Evolutionary conservation across 2,113 vertebrate genomes (phyloP).

Genomic region (Mesembrinibis cayennensis): DNA sequence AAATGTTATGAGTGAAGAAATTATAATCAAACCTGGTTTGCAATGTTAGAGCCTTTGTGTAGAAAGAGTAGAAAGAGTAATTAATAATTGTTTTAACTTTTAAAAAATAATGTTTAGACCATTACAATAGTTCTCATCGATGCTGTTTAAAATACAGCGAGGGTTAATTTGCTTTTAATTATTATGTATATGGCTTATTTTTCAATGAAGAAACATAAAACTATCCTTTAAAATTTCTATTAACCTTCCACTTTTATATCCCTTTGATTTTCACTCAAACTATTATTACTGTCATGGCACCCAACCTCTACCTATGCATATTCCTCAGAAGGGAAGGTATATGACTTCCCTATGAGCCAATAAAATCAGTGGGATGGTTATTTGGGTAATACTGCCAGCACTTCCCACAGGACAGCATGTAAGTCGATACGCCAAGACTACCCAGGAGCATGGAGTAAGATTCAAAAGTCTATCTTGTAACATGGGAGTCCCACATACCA

Average conservation of each 20-base stretch:
- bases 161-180: neutral
- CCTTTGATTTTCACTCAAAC: slow-evolving; percentile 61
- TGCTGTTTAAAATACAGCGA: neutral
- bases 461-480: slow-evolving; percentile 17
- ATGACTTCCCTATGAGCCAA: slow-evolving; percentile 40
- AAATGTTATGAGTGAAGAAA: neutral
- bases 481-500: slow-evolving; percentile 4
- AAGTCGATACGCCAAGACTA: slow-evolving; percentile 7
- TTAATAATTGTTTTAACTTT: neutral
- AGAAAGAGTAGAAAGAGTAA: neutral
- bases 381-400: slow-evolving; percentile 38
- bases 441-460: slow-evolving; percentile 28
- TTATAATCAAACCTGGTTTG: neutral
- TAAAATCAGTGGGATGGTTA: slow-evolving; percentile 68
- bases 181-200: neutral
- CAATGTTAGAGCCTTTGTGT: neutral
- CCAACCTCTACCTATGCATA: slow-evolving; percentile 51
- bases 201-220: neutral
- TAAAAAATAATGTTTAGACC: neutral
- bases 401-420: slow-evolving; percentile 52
- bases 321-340: slow-evolving; percentile 59
- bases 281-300: slow-evolving; percentile 60
- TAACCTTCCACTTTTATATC: slow-evolving; percentile 33
- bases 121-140: neutral
- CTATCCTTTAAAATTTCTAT: slow-evolving; percentile 39